phyloP scores from a whole-genome alignment of 2,113 vertebrate species.

The Ibidorhyncha struthersii region DNA sequence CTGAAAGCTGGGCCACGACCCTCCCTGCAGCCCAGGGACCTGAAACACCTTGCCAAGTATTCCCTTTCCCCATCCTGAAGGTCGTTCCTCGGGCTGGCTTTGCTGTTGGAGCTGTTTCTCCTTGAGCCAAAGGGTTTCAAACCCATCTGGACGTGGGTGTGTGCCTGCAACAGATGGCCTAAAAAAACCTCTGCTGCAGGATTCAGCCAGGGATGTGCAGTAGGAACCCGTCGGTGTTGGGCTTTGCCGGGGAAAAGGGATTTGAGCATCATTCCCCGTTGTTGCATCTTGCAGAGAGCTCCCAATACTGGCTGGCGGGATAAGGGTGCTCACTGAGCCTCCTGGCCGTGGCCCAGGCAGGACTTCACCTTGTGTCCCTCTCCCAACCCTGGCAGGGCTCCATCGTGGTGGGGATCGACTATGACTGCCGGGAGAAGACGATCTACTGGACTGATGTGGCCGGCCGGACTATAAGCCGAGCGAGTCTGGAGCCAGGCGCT shows the following conservation, averaged over 20 bases:
- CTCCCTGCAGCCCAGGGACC: not conserved
- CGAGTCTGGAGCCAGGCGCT: constrained; percentile 79
- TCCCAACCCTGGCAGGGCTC: constrained; percentile 81
- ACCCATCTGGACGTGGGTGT: not conserved
- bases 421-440: constrained; percentile 88
- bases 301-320: fast-evolving
- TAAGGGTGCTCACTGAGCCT: not conserved
- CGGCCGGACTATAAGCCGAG: constrained; percentile 87
- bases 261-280: not conserved
- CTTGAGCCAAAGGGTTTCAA: not conserved
- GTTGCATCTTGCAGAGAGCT: fast-evolving
- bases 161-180: not conserved
- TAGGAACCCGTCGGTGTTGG: fast-evolving
- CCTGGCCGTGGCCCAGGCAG: not conserved
- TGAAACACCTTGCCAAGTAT: not conserved
- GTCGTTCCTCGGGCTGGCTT: not conserved
- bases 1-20: not conserved
- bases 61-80: not conserved
- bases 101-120: not conserved
- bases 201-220: not conserved
- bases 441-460: constrained; percentile 97
- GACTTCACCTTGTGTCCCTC: not conserved
- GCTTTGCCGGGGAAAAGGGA: not conserved
- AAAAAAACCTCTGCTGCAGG: not conserved
- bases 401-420: constrained; percentile 93